Conservation (phyloP, 2,888 invertebrate genomes). For the Blastobasis lacticolella region DNA sequence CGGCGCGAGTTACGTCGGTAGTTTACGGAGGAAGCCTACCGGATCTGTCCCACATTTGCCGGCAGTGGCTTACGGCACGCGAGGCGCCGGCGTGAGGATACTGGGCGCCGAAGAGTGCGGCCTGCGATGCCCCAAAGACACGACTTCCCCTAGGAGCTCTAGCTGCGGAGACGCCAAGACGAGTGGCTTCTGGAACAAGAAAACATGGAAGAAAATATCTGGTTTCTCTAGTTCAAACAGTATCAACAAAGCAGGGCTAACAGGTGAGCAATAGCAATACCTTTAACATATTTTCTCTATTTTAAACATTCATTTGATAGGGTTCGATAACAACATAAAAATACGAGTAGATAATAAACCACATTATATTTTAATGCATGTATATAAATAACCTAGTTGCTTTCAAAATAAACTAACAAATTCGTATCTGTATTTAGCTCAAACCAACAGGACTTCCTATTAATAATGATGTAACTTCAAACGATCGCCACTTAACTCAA, state of each 20-base stretch:
- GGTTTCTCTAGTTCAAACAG: constrained; percentile 82
- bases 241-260: constrained; percentile 77
- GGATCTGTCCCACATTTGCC: constrained; percentile 68
- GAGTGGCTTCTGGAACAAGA: constrained; percentile 81
- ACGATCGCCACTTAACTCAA: constrained; percentile 30
- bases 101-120: constrained; percentile 60
- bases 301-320: too few relatives aligned
- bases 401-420: neutral
- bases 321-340: neutral
- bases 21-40: constrained; percentile 74
- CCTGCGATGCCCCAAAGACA: constrained; percentile 53
- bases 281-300: neutral
- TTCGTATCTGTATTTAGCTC: constrained; percentile 53
- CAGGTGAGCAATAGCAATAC: constrained; percentile 70
- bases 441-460: constrained; percentile 23
- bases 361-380: constrained; percentile 1
- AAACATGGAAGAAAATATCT: constrained; percentile 85
- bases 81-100: constrained; percentile 65
- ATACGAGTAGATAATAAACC: neutral
- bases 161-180: constrained; percentile 66
- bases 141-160: constrained; percentile 59
- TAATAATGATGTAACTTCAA: constrained; percentile 22
- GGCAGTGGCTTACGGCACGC: constrained; percentile 67
- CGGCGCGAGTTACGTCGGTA: constrained; percentile 86
- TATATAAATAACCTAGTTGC: neutral